These are phyloP conservation scores for Chymomyza caudatula DNA, from an alignment of 2,888 invertebrate genomes.

Conservation along the genomic window DNA sequence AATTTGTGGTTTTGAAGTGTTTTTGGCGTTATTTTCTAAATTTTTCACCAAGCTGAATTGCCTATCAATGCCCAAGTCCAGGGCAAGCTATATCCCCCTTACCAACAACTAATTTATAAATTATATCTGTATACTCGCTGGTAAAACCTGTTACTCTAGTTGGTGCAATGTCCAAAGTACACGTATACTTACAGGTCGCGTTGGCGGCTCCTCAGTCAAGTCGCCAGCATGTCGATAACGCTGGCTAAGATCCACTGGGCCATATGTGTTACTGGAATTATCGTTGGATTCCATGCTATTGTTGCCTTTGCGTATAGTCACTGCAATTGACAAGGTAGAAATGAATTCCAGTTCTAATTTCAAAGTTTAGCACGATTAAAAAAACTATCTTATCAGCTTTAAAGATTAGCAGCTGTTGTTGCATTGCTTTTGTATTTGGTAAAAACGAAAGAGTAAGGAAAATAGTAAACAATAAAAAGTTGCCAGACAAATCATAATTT, in stretches of 20 bases:
- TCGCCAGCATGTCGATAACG: slow-evolving; percentile 75
- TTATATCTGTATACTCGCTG: too few relatives aligned
- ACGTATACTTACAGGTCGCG: slow-evolving; percentile 58
- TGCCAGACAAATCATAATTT: slow-evolving; percentile 15
- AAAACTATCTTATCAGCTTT: not conserved
- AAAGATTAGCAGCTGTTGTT: not conserved
- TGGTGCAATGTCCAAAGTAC: slow-evolving; percentile 45
- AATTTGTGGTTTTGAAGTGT: too few relatives aligned
- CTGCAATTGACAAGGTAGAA: slow-evolving; percentile 24
- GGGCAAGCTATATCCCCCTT: too few relatives aligned
- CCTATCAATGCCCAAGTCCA: too few relatives aligned
- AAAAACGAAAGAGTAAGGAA: slow-evolving; percentile 3
- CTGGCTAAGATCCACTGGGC: slow-evolving; percentile 30
- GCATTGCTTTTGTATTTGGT: not conserved
- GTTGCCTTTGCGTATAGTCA: not conserved
- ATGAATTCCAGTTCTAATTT: not conserved
- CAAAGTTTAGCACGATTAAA: not conserved
- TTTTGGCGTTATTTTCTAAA: too few relatives aligned
- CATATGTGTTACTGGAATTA: slow-evolving; percentile 14
- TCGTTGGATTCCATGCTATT: slow-evolving; percentile 26
- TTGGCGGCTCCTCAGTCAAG: slow-evolving; percentile 71
- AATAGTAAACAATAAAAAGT: slow-evolving; percentile 15
- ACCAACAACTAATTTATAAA: too few relatives aligned
- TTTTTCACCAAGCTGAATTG: too few relatives aligned
- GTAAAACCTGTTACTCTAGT: not conserved